Evolutionary conservation across 2,113 vertebrate genomes (phyloP).

Genomic region (Vombatus ursinus): DNA sequence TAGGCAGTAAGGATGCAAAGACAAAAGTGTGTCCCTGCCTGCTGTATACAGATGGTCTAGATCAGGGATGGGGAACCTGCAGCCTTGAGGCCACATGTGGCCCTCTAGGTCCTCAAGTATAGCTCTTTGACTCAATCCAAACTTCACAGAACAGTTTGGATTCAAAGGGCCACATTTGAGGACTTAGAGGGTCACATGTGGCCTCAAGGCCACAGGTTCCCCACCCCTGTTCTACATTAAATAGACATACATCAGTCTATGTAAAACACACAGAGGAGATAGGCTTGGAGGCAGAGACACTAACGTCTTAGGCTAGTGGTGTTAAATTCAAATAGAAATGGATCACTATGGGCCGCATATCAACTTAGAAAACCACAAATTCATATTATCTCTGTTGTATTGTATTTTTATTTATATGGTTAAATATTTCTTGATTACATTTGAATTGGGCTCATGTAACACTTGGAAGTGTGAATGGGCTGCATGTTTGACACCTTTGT

Average conservation of each 20-base stretch:
- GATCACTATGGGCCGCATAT: not conserved
- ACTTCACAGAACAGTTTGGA: too few species aligned
- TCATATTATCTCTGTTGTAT: not conserved
- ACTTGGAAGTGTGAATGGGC: not conserved
- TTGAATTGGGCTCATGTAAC: not conserved
- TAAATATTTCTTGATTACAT: not conserved
- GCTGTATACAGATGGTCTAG: not conserved
- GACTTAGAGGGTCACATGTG: too few species aligned
- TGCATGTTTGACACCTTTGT: not conserved
- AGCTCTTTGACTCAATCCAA: too few species aligned
- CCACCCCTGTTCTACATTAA: not conserved
- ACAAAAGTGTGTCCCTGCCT: not conserved
- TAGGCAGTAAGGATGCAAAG: not conserved
- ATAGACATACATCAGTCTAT: not conserved
- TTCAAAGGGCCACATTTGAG: too few species aligned
- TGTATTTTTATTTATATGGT: not conserved
- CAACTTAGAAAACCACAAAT: not conserved
- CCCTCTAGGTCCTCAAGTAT: too few species aligned
- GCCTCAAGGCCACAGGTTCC: too few species aligned
- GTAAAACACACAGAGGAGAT: not conserved
- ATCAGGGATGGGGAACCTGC: too few species aligned
- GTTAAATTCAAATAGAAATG: not conserved
- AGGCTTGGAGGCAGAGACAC: not conserved
- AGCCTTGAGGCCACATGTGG: too few species aligned
- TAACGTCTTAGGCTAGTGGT: not conserved